phyloP scores from a whole-genome alignment of 2,797 vertebrate species.

The Merluccius polli region DNA sequence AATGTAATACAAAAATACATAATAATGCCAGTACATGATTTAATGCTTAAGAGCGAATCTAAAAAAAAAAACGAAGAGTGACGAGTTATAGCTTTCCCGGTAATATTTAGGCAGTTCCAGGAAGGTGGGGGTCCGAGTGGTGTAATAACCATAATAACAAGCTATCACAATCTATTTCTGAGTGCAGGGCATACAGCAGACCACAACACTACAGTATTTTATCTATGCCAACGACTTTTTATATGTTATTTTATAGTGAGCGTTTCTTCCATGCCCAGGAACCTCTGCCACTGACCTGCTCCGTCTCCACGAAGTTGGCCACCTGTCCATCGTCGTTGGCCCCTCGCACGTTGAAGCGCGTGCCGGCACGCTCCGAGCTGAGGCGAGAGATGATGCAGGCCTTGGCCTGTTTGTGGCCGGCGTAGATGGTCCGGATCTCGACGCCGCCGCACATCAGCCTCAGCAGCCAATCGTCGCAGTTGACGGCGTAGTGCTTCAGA shows the following conservation, averaged over 20 bases:
- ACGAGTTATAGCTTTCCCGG: too few species aligned
- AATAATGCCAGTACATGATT: background rate
- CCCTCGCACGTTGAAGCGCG: conserved; percentile 93
- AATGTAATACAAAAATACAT: background rate
- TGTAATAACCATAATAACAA: background rate
- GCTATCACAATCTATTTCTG: background rate
- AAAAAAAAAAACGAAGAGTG: too few species aligned
- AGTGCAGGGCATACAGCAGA: too few species aligned
- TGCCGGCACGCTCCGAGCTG: conserved; percentile 95
- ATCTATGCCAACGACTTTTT: background rate
- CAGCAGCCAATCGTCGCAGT: conserved; percentile 94
- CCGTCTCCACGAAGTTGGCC: conserved; percentile 98
- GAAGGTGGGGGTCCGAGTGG: background rate
- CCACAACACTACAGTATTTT: too few species aligned
- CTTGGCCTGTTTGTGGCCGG: conserved; percentile 96
- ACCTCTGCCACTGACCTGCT: conserved; percentile 78
- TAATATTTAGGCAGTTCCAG: too few species aligned
- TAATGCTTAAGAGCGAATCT: background rate
- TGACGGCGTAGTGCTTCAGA: conserved; percentile 95
- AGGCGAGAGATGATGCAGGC: conserved; percentile 95
- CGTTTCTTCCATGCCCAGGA: too few species aligned
- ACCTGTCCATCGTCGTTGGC: conserved; percentile 96
- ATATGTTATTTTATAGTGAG: background rate
- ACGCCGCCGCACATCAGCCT: conserved; percentile 97
- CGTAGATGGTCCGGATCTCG: conserved; percentile 96